Conservation (phyloP, 2,113 vertebrate species). For the Emydura subglobosa region DNA sequence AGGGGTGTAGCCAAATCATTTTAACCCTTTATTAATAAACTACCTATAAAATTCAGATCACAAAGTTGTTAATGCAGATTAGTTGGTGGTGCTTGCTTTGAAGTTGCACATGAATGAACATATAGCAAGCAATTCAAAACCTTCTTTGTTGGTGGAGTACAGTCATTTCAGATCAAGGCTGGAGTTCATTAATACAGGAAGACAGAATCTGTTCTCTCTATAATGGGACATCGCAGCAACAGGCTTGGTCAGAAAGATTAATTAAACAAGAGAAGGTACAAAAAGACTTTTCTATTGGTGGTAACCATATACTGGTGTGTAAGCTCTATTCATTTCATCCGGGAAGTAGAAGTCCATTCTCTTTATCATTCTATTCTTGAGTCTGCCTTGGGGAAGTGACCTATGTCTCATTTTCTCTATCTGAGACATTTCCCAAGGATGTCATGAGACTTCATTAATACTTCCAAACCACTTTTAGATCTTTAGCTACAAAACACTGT, state of each 20-base stretch:
- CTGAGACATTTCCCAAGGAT: constrained; percentile 33
- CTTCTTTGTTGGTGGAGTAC: constrained; percentile 22
- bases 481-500: background rate
- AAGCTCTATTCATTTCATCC: background rate
- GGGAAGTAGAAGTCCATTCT: background rate
- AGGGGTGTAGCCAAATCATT: background rate
- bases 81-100: constrained; percentile 40
- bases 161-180: constrained; percentile 54
- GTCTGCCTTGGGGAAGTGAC: background rate
- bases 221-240: background rate
- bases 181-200: constrained; percentile 40
- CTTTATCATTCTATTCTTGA: background rate
- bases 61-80: constrained; percentile 46
- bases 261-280: background rate
- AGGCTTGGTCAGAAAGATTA: constrained; percentile 41
- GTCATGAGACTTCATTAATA: constrained; percentile 18
- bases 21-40: constrained; percentile 49
- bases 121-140: constrained; percentile 44
- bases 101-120: constrained; percentile 49
- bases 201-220: constrained; percentile 41
- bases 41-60: constrained; percentile 27
- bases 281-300: background rate
- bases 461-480: background rate
- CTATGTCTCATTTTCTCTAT: background rate
- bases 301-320: background rate